These are phyloP conservation scores for Sebastes taczanowskii DNA, from an alignment of 2,797 vertebrate genomes.

Conservation along the genomic window DNA sequence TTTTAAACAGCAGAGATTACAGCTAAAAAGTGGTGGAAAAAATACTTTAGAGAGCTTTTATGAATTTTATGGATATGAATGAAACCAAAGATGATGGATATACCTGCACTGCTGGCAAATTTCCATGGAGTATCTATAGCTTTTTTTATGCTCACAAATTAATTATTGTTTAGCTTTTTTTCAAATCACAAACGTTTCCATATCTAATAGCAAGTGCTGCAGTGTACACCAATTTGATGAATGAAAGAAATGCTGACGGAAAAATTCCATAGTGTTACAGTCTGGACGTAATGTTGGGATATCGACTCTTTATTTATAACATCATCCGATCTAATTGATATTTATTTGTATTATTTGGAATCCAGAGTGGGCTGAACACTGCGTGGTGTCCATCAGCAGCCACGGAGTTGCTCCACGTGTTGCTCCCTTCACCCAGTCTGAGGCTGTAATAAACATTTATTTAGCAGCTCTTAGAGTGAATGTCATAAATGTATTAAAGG, in stretches of 20 bases:
- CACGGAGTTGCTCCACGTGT: background rate
- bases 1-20: background rate
- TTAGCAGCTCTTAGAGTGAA: background rate
- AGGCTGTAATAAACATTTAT: background rate
- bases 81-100: background rate
- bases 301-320: too few relatives aligned
- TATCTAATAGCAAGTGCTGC: background rate
- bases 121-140: background rate
- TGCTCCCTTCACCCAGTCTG: background rate
- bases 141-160: background rate
- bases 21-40: background rate
- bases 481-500: background rate
- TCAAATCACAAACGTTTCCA: too few relatives aligned
- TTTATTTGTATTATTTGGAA: background rate
- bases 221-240: too few relatives aligned
- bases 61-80: background rate
- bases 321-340: background rate
- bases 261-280: background rate
- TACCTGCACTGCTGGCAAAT: background rate
- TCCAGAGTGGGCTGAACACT: background rate
- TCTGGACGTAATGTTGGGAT: background rate
- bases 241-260: background rate
- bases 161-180: background rate
- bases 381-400: background rate
- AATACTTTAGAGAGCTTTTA: background rate